Conservation (phyloP, 2,797 vertebrate species). For the Gallinago stenura region DNA sequence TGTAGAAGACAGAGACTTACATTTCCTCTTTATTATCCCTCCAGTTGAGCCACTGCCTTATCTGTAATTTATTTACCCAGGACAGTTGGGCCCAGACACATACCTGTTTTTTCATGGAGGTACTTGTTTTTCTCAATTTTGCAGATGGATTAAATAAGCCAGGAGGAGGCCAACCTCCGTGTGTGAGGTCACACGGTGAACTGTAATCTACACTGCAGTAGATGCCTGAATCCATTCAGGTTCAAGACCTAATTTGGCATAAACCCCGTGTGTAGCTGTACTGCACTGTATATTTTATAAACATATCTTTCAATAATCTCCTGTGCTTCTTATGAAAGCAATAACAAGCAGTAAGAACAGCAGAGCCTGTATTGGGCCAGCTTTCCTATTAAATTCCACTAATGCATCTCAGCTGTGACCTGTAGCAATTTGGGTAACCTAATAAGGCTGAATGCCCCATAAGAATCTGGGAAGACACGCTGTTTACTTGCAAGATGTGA, state of each 20-base stretch:
- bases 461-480: not conserved
- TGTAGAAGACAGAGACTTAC: not conserved
- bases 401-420: constrained; percentile 19
- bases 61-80: constrained; percentile 31
- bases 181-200: constrained; percentile 37
- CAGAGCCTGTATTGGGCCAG: not conserved
- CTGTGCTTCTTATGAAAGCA: constrained; percentile 17
- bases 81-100: not conserved
- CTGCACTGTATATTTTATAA: constrained; percentile 13
- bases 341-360: not conserved
- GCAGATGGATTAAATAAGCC: constrained; percentile 23
- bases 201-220: constrained; percentile 37
- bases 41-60: not conserved
- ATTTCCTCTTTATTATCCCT: constrained; percentile 36
- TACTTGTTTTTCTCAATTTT: constrained; percentile 27
- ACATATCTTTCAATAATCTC: constrained; percentile 13
- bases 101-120: not conserved
- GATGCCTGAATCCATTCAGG: not conserved
- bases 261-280: not conserved
- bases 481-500: not conserved
- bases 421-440: constrained; percentile 1
- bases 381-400: constrained; percentile 16
- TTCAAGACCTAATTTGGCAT: constrained; percentile 41
- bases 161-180: not conserved
- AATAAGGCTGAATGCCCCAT: not conserved